A percentile compares a stretch with the other conserved stretches of the same genome.
Conservation (phyloP, 92 coral and sea anemone genomes). For the Porites divaricata region DNA sequence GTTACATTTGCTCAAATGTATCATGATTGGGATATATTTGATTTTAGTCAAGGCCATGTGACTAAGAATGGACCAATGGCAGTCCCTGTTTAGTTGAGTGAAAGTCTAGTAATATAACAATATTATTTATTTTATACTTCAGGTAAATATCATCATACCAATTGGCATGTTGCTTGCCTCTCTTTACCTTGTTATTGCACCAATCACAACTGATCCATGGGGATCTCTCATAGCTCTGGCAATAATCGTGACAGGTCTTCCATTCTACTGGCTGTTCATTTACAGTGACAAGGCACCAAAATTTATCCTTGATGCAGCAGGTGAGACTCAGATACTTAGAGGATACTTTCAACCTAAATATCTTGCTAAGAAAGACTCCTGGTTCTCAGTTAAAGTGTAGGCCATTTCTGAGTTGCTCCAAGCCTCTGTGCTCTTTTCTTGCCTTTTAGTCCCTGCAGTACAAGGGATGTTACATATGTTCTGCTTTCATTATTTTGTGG, state of each 20-base stretch:
- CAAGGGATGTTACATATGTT: no score
- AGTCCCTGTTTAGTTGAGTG: neutral
- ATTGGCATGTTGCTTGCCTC: constrained; percentile 83
- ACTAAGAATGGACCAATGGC: no score
- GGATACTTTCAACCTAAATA: neutral
- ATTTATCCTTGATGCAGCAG: constrained; percentile 66
- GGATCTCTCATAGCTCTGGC: constrained; percentile 88
- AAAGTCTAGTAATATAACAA: no score
- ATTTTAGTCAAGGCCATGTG: no score
- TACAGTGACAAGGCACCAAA: constrained; percentile 70
- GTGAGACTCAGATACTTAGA: constrained; percentile 30
- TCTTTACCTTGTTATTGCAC: constrained; percentile 85
- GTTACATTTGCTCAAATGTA: no score
- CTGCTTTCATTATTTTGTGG: no score
- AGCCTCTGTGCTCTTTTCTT: no score
- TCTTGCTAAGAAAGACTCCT: no score
- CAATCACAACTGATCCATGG: constrained; percentile 81
- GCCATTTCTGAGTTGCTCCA: no score
- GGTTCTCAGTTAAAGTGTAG: no score
- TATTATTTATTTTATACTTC: neutral
- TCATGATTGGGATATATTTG: no score
- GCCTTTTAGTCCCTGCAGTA: no score
- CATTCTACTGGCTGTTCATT: constrained; percentile 85
- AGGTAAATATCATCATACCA: constrained; percentile 87
- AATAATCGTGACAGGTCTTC: constrained; percentile 87